phyloP scores from a whole-genome alignment of 2,888 invertebrate species.

The Heliconius hortense region DNA sequence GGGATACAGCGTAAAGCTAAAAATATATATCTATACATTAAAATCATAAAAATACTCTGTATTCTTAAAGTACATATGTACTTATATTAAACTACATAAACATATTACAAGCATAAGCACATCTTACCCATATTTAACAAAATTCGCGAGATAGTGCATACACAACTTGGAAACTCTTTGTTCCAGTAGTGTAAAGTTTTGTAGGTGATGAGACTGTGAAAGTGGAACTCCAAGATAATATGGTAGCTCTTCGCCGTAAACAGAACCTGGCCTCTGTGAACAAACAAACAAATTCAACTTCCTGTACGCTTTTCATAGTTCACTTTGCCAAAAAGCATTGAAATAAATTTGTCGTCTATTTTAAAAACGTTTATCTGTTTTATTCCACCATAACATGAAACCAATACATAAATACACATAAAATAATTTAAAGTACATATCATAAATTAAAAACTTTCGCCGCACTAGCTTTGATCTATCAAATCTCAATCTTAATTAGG shows the following conservation, averaged over 20 bases:
- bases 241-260: constrained; percentile 92
- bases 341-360: background rate
- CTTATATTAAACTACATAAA: background rate
- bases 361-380: background rate
- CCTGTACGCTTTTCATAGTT: background rate
- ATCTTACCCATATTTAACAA: constrained; percentile 92
- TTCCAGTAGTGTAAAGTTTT: constrained; percentile 91
- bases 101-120: background rate
- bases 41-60: background rate
- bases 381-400: background rate
- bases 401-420: too few species aligned
- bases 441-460: too few species aligned
- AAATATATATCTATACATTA: too few species aligned
- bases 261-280: constrained; percentile 88
- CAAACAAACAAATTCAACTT: constrained; percentile 25
- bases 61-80: background rate
- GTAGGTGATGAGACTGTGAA: constrained; percentile 82
- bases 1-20: too few species aligned
- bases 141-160: constrained; percentile 93
- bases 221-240: constrained; percentile 92
- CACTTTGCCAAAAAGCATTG: background rate
- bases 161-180: constrained; percentile 89
- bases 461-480: too few species aligned
- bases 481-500: too few species aligned
- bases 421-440: too few species aligned